Base-by-base conservation (phyloP, 1,140 invertebrate species). In the Latrodectus geometricus region DNA sequence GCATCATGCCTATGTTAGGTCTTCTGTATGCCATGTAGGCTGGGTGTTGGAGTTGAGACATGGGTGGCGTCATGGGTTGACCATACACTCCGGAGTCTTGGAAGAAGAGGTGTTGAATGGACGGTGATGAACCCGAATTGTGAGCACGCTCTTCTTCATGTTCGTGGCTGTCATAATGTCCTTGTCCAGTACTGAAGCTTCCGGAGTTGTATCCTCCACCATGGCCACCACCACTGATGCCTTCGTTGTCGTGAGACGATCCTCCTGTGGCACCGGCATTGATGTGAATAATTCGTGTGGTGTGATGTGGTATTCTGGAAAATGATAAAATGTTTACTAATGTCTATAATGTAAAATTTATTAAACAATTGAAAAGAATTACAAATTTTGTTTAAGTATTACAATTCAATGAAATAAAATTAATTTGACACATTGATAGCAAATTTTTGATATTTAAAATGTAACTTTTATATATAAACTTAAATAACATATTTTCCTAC, bases 201-300 rank as follows among this genome's bases (percentile, higher is more conserved):
- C n/a, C n/a, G 8, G 68, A 20, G 68, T n/a, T 4, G 20, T n/a
- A 69, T 69, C 78, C 78, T 5, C 50, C 79, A 17, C 74, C 73
- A 21, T 61, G 56, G 11, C 21, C 35, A 14, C 48, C 61, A 9
- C 17, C 61, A 17, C 21, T 20, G 12, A 12, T 17, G 21, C 61
- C 77, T 12, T 23, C 21, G 54, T 35, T 9, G 12, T 23, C 4
- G 21, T 65, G 17, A 23, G 5, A 21, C 8, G 11, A 12, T 21
- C 35, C 54, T 56, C 48, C 69, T 8, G 15, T 9, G 1, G 17
- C 56, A 0, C 52, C 56, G 0, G 82, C 82, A n/a, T 85, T 85
- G 82, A 85, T 85, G 82, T 85, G 82, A 9, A 85, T 85, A 61
- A 85, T 85, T 9, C 82, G 73, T 7, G 82, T 85, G 0, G 82